phyloP scores from a whole-genome alignment of 2,888 invertebrate species.

The Camptogramma bilineatum region DNA sequence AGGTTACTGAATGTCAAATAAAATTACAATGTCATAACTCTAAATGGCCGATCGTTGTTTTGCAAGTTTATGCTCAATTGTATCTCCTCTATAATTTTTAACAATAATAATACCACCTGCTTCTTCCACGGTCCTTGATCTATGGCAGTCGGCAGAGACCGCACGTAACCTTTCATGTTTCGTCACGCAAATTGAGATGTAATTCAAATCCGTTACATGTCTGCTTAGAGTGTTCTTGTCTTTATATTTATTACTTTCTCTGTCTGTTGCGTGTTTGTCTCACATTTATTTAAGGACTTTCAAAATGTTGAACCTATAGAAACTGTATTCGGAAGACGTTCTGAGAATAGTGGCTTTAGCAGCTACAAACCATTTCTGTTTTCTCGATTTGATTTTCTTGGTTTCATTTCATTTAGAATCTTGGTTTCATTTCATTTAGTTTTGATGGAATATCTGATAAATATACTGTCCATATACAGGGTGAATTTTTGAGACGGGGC shows the following conservation, averaged over 20 bases:
- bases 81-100: not conserved
- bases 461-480: no score
- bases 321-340: not conserved
- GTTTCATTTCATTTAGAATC: no score
- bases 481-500: no score
- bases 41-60: not conserved
- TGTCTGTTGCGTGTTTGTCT: slow-evolving; percentile 28
- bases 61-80: not conserved
- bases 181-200: slow-evolving; percentile 43
- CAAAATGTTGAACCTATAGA: slow-evolving; percentile 12
- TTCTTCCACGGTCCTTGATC: slow-evolving; percentile 63
- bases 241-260: slow-evolving; percentile 35
- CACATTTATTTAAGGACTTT: slow-evolving; percentile 33
- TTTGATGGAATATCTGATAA: not conserved
- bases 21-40: not conserved
- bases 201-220: slow-evolving; percentile 46
- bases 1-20: not conserved
- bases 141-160: slow-evolving; percentile 52
- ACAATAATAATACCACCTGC: slow-evolving; percentile 23
- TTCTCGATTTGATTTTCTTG: no score
- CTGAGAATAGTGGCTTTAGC: not conserved
- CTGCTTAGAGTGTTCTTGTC: slow-evolving; percentile 37
- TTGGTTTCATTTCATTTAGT: not conserved
- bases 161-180: slow-evolving; percentile 47
- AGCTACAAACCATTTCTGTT: no score